These are phyloP conservation scores for Channa argus DNA, from an alignment of 2,113 vertebrate genomes.

Conservation along the genomic window DNA sequence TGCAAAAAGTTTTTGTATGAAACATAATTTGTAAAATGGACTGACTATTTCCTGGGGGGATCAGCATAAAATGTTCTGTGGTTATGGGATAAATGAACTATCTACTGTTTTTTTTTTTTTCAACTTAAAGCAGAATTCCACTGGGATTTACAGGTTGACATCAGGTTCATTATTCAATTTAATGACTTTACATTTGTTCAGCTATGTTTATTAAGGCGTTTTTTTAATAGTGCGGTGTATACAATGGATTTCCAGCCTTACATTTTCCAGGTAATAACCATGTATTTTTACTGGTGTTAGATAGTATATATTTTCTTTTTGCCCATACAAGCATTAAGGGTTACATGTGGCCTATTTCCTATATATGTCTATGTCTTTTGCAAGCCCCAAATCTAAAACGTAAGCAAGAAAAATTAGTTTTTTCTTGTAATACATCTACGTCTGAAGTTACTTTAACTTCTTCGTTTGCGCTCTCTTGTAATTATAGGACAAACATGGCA, in stretches of 20 bases:
- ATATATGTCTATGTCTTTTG: conserved; percentile 71
- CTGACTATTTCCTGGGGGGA: conserved; percentile 59
- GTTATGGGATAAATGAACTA: conserved; percentile 68
- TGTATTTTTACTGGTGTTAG: conserved; percentile 54
- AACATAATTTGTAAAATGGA: conserved; percentile 65
- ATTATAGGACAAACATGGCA: conserved; percentile 64
- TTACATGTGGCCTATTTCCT: conserved; percentile 74
- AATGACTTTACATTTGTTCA: conserved; percentile 76
- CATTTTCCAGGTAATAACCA: conserved; percentile 57
- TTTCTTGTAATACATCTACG: conserved; percentile 61
- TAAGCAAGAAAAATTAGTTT: conserved; percentile 62
- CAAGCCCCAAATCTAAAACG: conserved; percentile 81
- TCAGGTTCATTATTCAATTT: conserved; percentile 70
- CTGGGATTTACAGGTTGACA: conserved; percentile 76
- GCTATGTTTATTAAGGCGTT: conserved; percentile 81
- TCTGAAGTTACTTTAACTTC: conserved; percentile 82
- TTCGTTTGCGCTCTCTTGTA: conserved; percentile 71
- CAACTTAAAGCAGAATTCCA: conserved; percentile 57
- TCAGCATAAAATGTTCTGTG: conserved; percentile 45
- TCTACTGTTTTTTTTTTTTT: conserved; percentile 44
- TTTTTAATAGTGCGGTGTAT: conserved; percentile 70
- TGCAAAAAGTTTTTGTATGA: conserved; percentile 55
- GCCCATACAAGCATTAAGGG: conserved; percentile 72
- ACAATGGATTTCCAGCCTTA: conserved; percentile 66
- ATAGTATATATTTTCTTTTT: conserved; percentile 67